Conservation (phyloP, 2,888 invertebrate species). For the Pseudococcus longispinus region DNA sequence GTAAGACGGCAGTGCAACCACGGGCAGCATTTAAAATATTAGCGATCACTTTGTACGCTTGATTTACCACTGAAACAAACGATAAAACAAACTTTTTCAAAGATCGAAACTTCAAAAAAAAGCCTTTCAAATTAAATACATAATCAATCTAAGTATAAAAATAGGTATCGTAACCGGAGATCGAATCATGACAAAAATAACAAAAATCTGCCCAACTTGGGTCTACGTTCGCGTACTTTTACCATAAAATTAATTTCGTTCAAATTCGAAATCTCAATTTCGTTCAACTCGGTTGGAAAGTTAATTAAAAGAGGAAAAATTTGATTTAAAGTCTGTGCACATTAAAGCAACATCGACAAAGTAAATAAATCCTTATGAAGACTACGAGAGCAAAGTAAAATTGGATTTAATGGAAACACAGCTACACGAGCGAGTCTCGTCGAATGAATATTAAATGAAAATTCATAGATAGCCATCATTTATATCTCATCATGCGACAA, state of each 20-base stretch:
- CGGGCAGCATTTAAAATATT: slow-evolving; percentile 74
- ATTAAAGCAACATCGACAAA: slow-evolving; percentile 1
- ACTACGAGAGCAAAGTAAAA: not conserved
- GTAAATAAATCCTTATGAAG: not conserved
- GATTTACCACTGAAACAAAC: slow-evolving; percentile 72
- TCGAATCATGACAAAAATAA: not conserved
- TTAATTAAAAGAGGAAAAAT: not conserved
- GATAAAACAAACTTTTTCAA: not conserved
- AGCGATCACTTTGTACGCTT: slow-evolving; percentile 76
- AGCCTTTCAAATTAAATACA: not conserved
- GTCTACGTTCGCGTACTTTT: not conserved
- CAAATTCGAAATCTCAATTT: not conserved
- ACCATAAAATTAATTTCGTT: not conserved
- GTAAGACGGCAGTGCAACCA: slow-evolving; percentile 76
- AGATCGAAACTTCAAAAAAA: too few relatives aligned
- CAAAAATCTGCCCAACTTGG: too few relatives aligned
- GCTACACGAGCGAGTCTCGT: not conserved
- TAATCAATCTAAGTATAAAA: not conserved
- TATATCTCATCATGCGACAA: not conserved
- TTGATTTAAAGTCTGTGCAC: not conserved
- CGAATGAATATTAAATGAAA: not conserved
- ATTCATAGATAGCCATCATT: slow-evolving; percentile 2
- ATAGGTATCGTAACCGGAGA: not conserved
- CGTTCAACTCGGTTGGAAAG: not conserved
- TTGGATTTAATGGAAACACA: not conserved